phyloP scores from a whole-genome alignment of 2,888 invertebrate species.

The Sphaerophoria taeniata region DNA sequence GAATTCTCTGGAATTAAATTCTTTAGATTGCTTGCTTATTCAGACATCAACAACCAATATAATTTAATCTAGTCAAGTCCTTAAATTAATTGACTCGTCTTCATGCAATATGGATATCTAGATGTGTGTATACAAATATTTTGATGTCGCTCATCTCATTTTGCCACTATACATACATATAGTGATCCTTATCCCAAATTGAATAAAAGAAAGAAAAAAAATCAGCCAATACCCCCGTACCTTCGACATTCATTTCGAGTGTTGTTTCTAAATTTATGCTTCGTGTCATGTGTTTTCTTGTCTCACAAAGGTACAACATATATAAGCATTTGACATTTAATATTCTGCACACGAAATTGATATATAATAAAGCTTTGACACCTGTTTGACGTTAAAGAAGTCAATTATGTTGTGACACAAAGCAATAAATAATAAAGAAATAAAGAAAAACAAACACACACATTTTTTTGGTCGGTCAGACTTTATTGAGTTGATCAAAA shows the following conservation, averaged over 20 bases:
- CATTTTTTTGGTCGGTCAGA: neutral
- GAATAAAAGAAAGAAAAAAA: too few relatives aligned
- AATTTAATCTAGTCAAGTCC: constrained; percentile 56
- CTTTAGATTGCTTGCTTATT: constrained; percentile 6
- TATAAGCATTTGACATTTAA: constrained; percentile 38
- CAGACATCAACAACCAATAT: constrained; percentile 22
- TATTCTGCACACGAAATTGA: constrained; percentile 61
- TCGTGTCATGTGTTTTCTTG: constrained; percentile 9
- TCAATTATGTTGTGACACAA: constrained; percentile 52
- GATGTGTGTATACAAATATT: constrained; percentile 42
- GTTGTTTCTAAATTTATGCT: constrained; percentile 3
- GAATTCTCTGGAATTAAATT: neutral
- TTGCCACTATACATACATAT: constrained; percentile 10
- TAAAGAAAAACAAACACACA: neutral
- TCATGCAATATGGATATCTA: constrained; percentile 34
- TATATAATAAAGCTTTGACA: constrained; percentile 51
- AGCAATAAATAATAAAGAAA: constrained; percentile 35
- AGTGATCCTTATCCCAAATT: neutral
- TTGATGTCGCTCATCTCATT: constrained; percentile 60
- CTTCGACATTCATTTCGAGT: neutral
- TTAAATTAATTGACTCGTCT: constrained; percentile 66
- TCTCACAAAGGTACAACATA: neutral
- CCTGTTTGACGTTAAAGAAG: constrained; percentile 42
- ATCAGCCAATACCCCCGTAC: neutral
- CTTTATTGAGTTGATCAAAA: constrained; percentile 23